These are phyloP conservation scores for Drosophila aldrichi DNA, from an alignment of 2,888 invertebrate species.

Conservation along the genomic window DNA sequence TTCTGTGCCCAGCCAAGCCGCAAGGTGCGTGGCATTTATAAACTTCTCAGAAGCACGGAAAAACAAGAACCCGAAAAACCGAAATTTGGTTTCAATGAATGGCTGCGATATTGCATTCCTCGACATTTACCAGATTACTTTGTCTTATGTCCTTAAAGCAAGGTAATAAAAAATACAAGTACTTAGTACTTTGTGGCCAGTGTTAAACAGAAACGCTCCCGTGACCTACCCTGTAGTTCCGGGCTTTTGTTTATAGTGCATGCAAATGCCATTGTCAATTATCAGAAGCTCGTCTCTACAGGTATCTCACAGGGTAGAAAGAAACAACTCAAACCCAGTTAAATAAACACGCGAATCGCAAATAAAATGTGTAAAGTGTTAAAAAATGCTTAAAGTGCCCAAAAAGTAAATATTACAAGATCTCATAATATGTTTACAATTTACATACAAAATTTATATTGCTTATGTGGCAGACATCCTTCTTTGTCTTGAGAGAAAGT, in stretches of 20 bases:
- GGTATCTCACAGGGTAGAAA: conserved; percentile 97
- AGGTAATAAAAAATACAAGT: neutral
- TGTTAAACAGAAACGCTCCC: conserved; percentile 88
- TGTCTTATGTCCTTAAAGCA: conserved; percentile 38
- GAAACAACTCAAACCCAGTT: conserved; percentile 74
- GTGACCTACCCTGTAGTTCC: conserved; percentile 99
- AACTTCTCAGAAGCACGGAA: conserved; percentile 29
- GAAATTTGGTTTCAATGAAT: conserved; percentile 7
- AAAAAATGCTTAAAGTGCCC: neutral
- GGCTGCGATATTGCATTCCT: conserved; percentile 30
- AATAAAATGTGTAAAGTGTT: neutral
- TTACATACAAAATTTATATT: neutral
- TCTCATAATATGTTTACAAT: neutral
- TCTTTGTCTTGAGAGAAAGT: neutral
- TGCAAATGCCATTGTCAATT: conserved; percentile 78
- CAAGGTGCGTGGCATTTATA: conserved; percentile 61
- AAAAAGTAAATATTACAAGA: neutral
- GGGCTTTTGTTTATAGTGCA: conserved; percentile 97
- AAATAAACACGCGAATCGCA: neutral
- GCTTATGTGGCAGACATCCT: neutral
- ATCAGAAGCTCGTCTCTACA: conserved; percentile 99
- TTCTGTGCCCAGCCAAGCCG: conserved; percentile 14
- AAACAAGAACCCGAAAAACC: conserved; percentile 9
- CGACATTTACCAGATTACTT: conserved; percentile 46
- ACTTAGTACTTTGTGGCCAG: conserved; percentile 13